phyloP scores from a whole-genome alignment of 2,888 invertebrate genomes.

The Diplazon laetatorius region DNA sequence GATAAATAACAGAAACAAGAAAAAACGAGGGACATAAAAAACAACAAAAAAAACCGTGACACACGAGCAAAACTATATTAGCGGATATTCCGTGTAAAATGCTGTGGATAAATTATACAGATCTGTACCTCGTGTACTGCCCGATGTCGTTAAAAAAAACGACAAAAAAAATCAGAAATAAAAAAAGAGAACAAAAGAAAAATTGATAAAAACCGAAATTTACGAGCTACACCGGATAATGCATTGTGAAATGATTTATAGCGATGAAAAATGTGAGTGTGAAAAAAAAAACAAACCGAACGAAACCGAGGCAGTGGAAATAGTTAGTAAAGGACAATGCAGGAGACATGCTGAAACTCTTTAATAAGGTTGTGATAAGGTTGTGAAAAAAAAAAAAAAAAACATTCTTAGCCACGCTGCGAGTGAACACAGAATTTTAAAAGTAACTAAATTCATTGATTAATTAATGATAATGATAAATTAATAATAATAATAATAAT shows the following conservation, averaged over 20 bases:
- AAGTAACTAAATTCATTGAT: slow-evolving; percentile 42
- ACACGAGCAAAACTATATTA: slow-evolving; percentile 23
- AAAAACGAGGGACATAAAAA: slow-evolving; percentile 1
- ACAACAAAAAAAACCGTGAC: slow-evolving; percentile 34
- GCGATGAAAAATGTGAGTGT: neutral
- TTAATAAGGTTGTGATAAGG: slow-evolving; percentile 82
- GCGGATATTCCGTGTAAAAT: neutral
- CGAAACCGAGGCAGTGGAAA: neutral
- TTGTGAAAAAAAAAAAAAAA: slow-evolving; percentile 75
- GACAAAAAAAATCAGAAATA: slow-evolving; percentile 19
- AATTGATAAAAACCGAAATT: neutral
- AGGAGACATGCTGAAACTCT: slow-evolving; percentile 73
- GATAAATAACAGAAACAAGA: slow-evolving; percentile 56
- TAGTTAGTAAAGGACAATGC: slow-evolving; percentile 36
- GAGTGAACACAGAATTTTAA: slow-evolving; percentile 76
- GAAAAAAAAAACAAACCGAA: neutral
- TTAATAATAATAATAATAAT: slow-evolving; percentile 30
- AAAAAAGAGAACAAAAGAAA: neutral
- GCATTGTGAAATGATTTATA: slow-evolving; percentile 3
- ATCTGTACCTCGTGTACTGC: slow-evolving; percentile 28
- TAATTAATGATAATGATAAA: neutral
- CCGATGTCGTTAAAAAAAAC: slow-evolving; percentile 10
- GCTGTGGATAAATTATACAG: slow-evolving; percentile 33
- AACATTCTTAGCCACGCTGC: slow-evolving; percentile 79
- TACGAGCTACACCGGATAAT: neutral